These are phyloP conservation scores for Verasper variegatus DNA, from an alignment of 2,113 vertebrate genomes.

Conservation along the genomic window DNA sequence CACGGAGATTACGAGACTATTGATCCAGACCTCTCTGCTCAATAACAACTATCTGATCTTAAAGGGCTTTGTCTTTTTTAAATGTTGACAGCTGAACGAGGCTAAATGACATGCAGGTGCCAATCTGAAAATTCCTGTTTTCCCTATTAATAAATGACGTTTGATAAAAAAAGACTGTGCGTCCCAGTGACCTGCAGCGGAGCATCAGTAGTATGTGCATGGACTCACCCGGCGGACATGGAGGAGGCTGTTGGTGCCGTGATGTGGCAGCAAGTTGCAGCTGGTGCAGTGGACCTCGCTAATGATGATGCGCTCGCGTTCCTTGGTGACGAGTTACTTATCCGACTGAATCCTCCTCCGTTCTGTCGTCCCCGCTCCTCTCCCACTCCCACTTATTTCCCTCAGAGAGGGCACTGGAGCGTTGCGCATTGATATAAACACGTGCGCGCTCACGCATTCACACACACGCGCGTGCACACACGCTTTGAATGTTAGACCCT, in stretches of 20 bases:
- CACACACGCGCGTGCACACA: conserved; percentile 10
- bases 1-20: background rate
- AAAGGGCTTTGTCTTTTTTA: background rate
- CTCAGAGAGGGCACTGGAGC: conserved; percentile 66
- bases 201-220: background rate
- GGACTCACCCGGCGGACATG: conserved; percentile 70
- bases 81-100: background rate
- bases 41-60: background rate
- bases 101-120: background rate
- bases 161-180: background rate
- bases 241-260: conserved; percentile 18
- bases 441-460: conserved; percentile 49
- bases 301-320: conserved; percentile 32
- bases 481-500: conserved; percentile 9
- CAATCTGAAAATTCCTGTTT: background rate
- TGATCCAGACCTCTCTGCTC: background rate
- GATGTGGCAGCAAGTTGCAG: conserved; percentile 40
- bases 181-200: background rate
- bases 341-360: conserved; percentile 48
- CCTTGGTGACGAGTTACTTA: conserved; percentile 47
- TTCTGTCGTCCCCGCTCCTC: conserved; percentile 60
- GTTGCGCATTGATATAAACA: conserved; percentile 62
- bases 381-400: conserved; percentile 74
- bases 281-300: conserved; percentile 55
- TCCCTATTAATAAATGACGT: background rate